Conservation (phyloP, 1,140 invertebrate genomes). For the Bombus cullumanus region DNA sequence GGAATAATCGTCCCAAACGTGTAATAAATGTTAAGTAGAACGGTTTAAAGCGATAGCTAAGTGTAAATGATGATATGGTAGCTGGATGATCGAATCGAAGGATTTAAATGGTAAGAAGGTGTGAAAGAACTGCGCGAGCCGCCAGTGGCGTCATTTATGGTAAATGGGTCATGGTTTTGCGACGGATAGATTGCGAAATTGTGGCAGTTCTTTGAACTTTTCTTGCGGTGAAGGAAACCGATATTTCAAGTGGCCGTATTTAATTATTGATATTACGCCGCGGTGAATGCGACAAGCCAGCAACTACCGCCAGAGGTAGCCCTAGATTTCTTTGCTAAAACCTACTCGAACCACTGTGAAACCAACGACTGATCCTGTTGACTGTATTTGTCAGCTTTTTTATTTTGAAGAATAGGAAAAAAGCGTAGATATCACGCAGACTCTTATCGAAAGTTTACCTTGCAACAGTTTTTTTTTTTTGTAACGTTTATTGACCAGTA, state of each 20-base stretch:
- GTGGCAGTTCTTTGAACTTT: conserved; percentile 56
- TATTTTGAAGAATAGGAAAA: not conserved
- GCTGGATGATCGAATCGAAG: not conserved
- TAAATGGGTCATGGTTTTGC: conserved; percentile 51
- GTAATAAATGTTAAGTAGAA: no score
- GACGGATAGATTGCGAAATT: conserved; percentile 54
- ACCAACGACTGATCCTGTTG: no score
- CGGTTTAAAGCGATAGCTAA: no score
- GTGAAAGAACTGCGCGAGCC: conserved; percentile 27
- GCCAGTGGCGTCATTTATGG: conserved; percentile 45
- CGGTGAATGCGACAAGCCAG: conserved; percentile 20
- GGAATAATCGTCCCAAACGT: no score
- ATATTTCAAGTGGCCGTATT: conserved; percentile 48
- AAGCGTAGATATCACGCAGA: not conserved
- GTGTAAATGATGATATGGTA: no score
- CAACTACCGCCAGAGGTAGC: not conserved
- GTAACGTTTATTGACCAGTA: no score
- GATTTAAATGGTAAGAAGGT: conserved; percentile 32
- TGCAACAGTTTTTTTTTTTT: no score
- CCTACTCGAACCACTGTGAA: not conserved
- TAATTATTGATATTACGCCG: conserved; percentile 55
- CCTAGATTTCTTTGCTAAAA: conserved; percentile 44
- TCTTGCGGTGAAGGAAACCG: conserved; percentile 54
- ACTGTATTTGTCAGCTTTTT: not conserved
- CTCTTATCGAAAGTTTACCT: no score